Percentiles rank a stretch among this genome's conserved stretches.
phyloP scores from a whole-genome alignment of 2,797 vertebrate genomes.

The Cirrhinus molitorella region DNA sequence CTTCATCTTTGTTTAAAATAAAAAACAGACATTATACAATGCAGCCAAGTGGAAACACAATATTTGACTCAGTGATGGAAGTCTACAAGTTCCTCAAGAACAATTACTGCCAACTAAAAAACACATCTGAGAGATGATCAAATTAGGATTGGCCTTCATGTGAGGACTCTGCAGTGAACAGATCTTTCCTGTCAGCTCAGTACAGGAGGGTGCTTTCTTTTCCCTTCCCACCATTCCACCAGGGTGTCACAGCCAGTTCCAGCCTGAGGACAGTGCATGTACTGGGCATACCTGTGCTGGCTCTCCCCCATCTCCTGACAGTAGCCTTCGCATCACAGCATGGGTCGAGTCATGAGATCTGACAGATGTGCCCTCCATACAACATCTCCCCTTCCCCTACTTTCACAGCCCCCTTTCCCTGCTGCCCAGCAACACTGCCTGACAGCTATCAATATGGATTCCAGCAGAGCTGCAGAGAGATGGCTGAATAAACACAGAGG shows the following conservation, averaged over 20 bases:
- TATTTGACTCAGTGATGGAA: not conserved
- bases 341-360: slow-evolving; percentile 81
- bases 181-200: slow-evolving; percentile 41
- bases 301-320: slow-evolving; percentile 85
- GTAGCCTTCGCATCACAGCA: slow-evolving; percentile 87
- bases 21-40: not conserved
- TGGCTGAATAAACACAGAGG: slow-evolving; percentile 78
- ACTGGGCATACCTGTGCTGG: slow-evolving; percentile 82
- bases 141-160: slow-evolving; percentile 7
- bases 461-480: slow-evolving; percentile 76
- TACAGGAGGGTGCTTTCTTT: not conserved
- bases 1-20: not conserved
- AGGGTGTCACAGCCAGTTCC: slow-evolving; percentile 50
- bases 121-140: not conserved
- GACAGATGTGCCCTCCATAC: slow-evolving; percentile 84
- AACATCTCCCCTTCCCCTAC: slow-evolving; percentile 70
- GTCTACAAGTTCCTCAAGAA: not conserved
- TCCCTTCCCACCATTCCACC: not conserved
- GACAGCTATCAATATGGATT: slow-evolving; percentile 86
- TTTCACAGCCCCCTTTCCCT: slow-evolving; percentile 46
- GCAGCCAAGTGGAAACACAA: not conserved
- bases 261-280: slow-evolving; percentile 62
- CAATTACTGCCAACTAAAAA: not conserved
- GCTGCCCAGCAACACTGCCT: slow-evolving; percentile 72
- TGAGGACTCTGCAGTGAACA: slow-evolving; percentile 21